Evolutionary conservation across 2,797 vertebrate genomes (phyloP).

Genomic region (Anolis apletophallus): DNA sequence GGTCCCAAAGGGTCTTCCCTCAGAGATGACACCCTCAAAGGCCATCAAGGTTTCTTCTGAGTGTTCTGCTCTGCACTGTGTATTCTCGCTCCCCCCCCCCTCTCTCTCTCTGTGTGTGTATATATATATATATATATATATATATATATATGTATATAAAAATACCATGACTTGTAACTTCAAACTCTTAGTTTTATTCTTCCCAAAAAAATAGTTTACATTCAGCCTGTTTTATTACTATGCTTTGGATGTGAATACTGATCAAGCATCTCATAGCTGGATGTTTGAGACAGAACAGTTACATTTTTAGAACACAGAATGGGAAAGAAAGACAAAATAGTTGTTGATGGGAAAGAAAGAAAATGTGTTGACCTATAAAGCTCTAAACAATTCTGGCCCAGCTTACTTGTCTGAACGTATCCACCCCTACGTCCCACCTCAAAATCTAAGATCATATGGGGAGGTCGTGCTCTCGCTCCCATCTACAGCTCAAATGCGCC

Average conservation of each 20-base stretch:
- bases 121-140: too few relatives aligned
- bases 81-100: too few relatives aligned
- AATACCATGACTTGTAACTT: not conserved
- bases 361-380: too few relatives aligned
- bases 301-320: not conserved
- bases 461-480: too few relatives aligned
- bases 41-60: not conserved
- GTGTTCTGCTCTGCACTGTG: not conserved
- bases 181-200: not conserved
- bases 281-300: not conserved
- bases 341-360: not conserved
- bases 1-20: not conserved
- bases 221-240: not conserved
- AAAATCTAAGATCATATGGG: too few relatives aligned
- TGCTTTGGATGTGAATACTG: not conserved
- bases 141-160: too few relatives aligned
- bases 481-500: too few relatives aligned
- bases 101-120: not conserved
- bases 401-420: too few relatives aligned
- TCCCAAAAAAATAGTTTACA: not conserved
- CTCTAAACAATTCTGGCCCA: too few relatives aligned
- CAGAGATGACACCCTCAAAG: not conserved
- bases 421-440: too few relatives aligned
- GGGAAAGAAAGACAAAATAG: too few relatives aligned
- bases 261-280: not conserved